Base-by-base conservation (phyloP, 1,140 invertebrate species). In the Lucilia cuprina region DNA sequence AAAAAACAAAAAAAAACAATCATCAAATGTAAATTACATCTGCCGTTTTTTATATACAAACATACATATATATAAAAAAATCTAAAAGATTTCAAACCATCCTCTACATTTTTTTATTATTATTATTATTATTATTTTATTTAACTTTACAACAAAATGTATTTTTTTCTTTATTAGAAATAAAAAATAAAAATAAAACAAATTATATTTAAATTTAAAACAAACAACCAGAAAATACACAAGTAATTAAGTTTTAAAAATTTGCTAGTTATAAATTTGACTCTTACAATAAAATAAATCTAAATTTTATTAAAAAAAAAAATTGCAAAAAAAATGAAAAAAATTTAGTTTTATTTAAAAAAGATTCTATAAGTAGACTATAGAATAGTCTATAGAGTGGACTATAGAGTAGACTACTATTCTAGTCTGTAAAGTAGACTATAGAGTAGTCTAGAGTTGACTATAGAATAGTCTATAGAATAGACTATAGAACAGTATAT, bases 91-190 rank as follows among this genome's bases (percentile, higher is more conserved):
- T 25, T 80, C 34, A 77, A 34, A n/a, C 34, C 34, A 41, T 35
- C 34, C 74, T 55, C 50, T n/a, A 5, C 50, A 55, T 55, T 55
- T 55, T 17, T 77, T 35, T 30, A 41, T 35, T 21, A 74, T 13
- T 75, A 35, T 77, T 10, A n/a, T 77, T 75, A 41, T 77, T 49
- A 49, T 55, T n/a, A n/a, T 82, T 65, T 82, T n/a, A 82, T 82
- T 60, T 65, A 21, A 35, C 12, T 21, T 30, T 30, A 30, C 25
- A 30, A 30, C 25, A 30, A 30, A 30, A 30, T 30, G 25, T 30
- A 30, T 30, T 30, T 30, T 30, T 30, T 30, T 30, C 25, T 30
- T n/a, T 30, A 30, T 30, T 30, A 30, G 25, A 30, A 30, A 30
- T 30, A 30, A 30, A 30, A 30, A n/a, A n/a, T n/a, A n/a, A n/a